Base-by-base conservation (phyloP, 2,113 vertebrate genomes). In the Asarcornis scutulata region DNA sequence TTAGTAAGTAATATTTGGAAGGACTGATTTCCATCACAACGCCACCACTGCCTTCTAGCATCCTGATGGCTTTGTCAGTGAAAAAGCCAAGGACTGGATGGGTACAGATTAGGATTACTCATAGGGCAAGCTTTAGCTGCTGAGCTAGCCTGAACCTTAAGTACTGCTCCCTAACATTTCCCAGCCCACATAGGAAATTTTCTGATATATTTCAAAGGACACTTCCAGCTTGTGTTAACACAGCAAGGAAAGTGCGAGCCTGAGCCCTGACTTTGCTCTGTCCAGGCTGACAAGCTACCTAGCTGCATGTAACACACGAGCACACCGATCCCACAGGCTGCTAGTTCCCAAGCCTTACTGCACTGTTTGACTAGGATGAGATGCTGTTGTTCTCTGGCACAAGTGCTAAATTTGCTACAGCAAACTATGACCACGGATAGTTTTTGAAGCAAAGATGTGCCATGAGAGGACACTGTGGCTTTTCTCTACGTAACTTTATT, bases 11-110 rank as follows among this genome's bases (percentile, higher is more conserved):
- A 82, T 40, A 83, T n/a, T 20, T 86, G 88, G 82, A 56, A 95
- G 86, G 64, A 60, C n/a, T 77, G 46, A 92, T 88, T 85, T 89
- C 71, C 78, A 88, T 94, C 52, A 46, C 85, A 90, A 96, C 94
- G 69, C 52, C 83, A 88, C 64, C 72, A 44, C 18, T 27, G 75
- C 72, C 68, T 88, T 20, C 76, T 86, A 56, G 78, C 75, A 86
- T 44, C 86, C 38, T 23, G 58, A 82, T 52, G 48, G 58, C 23
- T 79, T 1, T 14, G 25, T 56, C 56, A 85, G 71, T 44, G 72
- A 69, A 48, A 87, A 80, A 66, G 71, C 50, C 59, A 77, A 85
- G 36, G 50, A 69, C 55, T 20, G 75, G 82, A 53, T 7, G 81
- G 58, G 72, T 2, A 58, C 1, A 83, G 58, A 67, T 8, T 15